Percentiles rank a stretch among this genome's conserved stretches.
Evolutionary conservation across 64 coral and sea anemone species (phyloP).

Genomic region (Stylophora pistillata): DNA sequence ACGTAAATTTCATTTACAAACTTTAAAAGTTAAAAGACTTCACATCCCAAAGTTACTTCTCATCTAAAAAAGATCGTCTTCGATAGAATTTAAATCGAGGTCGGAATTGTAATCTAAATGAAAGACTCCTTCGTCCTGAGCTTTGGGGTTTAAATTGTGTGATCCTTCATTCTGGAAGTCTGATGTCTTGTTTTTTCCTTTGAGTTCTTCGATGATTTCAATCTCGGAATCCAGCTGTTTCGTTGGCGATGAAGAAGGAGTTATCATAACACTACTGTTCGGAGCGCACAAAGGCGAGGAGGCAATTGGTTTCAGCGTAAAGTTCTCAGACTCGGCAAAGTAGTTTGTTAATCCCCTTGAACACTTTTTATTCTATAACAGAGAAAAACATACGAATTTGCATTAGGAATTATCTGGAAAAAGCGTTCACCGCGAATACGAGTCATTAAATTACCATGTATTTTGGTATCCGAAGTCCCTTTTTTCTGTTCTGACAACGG

Average conservation of each 20-base stretch:
- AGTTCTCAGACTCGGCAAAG: slow-evolving; percentile 86
- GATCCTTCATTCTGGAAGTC: slow-evolving; percentile 30
- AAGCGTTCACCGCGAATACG: slow-evolving; percentile 7
- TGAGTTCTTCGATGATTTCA: not conserved
- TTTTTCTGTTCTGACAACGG: slow-evolving; percentile 80
- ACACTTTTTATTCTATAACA: slow-evolving; percentile 83
- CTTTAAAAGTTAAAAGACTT: slow-evolving; percentile 66
- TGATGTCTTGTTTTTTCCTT: not conserved
- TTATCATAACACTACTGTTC: slow-evolving; percentile 78
- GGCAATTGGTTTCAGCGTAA: slow-evolving; percentile 86
- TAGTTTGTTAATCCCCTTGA: slow-evolving; percentile 59
- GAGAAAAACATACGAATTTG: slow-evolving; percentile 30
- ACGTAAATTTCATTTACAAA: slow-evolving; percentile 41
- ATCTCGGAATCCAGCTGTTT: slow-evolving; percentile 75
- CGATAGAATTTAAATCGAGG: slow-evolving; percentile 88
- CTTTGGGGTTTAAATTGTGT: slow-evolving; percentile 45
- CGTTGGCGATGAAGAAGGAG: slow-evolving; percentile 81
- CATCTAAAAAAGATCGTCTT: slow-evolving; percentile 69
- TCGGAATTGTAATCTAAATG: slow-evolving; percentile 77
- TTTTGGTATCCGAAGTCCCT: slow-evolving; percentile 82
- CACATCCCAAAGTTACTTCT: slow-evolving; percentile 60
- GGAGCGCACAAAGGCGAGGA: slow-evolving; percentile 70
- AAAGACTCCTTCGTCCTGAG: slow-evolving; percentile 61
- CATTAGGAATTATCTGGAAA: slow-evolving; percentile 30
- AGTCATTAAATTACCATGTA: slow-evolving; percentile 70